Evolutionary conservation across 2,888 invertebrate species (phyloP).

Genomic region (Metalampra italica): DNA sequence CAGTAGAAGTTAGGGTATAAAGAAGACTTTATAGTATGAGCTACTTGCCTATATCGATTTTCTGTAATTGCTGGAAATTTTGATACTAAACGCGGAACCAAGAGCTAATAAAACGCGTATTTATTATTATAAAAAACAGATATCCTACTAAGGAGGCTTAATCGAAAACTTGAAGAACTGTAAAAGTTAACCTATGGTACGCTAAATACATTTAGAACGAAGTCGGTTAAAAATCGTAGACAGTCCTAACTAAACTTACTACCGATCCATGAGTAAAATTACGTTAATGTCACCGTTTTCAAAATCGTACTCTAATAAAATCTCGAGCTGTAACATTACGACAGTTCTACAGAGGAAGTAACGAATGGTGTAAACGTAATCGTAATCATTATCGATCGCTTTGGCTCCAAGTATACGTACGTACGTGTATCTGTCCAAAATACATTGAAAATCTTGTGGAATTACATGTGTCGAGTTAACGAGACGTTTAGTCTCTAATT

Average conservation of each 20-base stretch:
- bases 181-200: slow-evolving; percentile 59
- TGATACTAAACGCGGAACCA: slow-evolving; percentile 23
- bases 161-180: slow-evolving; percentile 42
- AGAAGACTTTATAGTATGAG: too few relatives aligned
- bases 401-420: slow-evolving; percentile 4
- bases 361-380: slow-evolving; percentile 2
- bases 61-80: too few relatives aligned
- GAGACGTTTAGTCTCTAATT: not conserved
- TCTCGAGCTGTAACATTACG: slow-evolving; percentile 20
- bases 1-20: too few relatives aligned
- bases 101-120: slow-evolving; percentile 15
- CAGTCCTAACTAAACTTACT: slow-evolving; percentile 59
- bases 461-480: too few relatives aligned
- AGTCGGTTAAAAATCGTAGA: slow-evolving; percentile 53
- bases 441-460: not conserved
- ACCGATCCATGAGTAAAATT: slow-evolving; percentile 48
- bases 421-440: not conserved
- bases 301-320: slow-evolving; percentile 30
- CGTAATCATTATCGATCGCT: slow-evolving; percentile 6
- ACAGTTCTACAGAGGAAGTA: not conserved
- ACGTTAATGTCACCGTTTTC: slow-evolving; percentile 36
- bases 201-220: slow-evolving; percentile 61
- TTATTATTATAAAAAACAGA: slow-evolving; percentile 26
- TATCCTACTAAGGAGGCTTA: slow-evolving; percentile 40
- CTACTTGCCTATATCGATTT: too few relatives aligned